Evolutionary conservation across 2,797 vertebrate genomes (phyloP).

Genomic region (Alcedo quadribrachys): DNA sequence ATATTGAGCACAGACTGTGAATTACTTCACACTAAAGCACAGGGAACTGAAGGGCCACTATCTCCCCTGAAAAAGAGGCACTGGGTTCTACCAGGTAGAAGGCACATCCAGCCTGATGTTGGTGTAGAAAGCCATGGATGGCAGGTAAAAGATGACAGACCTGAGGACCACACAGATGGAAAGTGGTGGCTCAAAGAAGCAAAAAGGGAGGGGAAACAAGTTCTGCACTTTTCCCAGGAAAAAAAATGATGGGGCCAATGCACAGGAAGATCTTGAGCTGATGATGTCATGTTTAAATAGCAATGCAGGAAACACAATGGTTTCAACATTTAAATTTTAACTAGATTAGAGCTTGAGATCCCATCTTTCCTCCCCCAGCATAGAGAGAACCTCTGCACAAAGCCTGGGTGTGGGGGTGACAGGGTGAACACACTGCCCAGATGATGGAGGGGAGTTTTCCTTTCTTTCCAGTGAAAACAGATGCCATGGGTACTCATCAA

Average conservation of each 20-base stretch:
- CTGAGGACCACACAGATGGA: accelerated
- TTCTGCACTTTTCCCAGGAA: not conserved
- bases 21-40: not conserved
- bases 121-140: accelerated
- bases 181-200: not conserved
- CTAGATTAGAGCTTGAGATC: not conserved
- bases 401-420: not conserved
- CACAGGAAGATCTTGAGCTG: not conserved
- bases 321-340: not conserved
- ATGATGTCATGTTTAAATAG: not conserved
- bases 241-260: not conserved
- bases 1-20: not conserved
- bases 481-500: not conserved
- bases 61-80: not conserved
- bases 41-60: not conserved
- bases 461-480: conserved; percentile 1
- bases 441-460: not conserved
- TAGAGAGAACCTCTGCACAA: not conserved
- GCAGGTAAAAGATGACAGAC: not conserved
- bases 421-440: not conserved
- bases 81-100: accelerated
- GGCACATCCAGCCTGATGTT: not conserved
- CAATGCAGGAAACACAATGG: not conserved
- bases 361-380: not conserved
- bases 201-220: not conserved